Evolutionary conservation across 2,888 invertebrate genomes (phyloP), one percentile per base, ranked within the genome.

Genomic region (Lottia gigantea): DNA sequence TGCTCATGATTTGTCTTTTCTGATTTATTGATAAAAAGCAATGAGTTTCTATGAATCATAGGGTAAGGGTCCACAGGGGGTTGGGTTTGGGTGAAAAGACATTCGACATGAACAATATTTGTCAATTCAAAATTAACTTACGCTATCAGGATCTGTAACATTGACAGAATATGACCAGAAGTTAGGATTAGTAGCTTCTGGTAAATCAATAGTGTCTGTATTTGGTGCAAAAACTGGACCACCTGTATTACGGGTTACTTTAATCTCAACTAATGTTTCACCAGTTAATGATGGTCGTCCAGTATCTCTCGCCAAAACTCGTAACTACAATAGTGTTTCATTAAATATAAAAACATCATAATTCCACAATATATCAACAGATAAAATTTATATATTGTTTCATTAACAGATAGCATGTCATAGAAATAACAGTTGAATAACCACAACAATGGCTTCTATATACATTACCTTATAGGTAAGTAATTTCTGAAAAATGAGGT

Each of bases 131-230:
- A n/a, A n/a, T n/a, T n/a, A 23, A 79, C 84, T 79, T 75, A 85
- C 86, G 71, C 80, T 80, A 67, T 87, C 87, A 8, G 76, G 75
- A 70, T 87, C 87, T 0, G 81, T 76, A 12, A 85, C 85, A 66
- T 78, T 80, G 40, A 86, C 74, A 2, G 71, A 74, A 55, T 76
- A 75, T 25, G 84, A 78, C 80, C 81, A 80, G 46, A 75, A 71
- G 11, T 70, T 74, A 19, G 78, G 71, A 25, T 76, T 64, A n/a
- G 77, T 79, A 55, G 72, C 76, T 40, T 83, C 81, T 16, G 76
- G 74, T 14, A 85, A 68, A 23, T 72, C 69, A 4, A 83, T 74
- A 14, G 46, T 68, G 40, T 80, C 75, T 12, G 66, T 74, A 4
- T 74, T 61, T 26, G 84, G 82, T 31, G 71, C 76, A 71, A 86